These are phyloP conservation scores for Eueremaeus valkanovi DNA, from an alignment of 2,888 invertebrate species.

Conservation along the genomic window DNA sequence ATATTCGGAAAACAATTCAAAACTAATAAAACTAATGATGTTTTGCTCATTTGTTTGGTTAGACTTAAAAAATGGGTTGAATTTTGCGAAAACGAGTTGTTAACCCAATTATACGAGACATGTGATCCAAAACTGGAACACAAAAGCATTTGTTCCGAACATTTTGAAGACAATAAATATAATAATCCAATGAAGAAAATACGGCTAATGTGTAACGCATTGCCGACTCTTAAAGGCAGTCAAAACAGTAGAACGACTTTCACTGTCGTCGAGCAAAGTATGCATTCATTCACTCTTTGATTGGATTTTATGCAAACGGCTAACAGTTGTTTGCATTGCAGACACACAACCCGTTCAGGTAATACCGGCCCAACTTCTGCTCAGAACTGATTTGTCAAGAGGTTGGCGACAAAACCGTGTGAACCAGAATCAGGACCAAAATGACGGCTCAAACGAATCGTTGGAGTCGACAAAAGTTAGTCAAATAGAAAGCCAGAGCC, in stretches of 20 bases:
- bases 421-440: neutral
- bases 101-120: neutral
- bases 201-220: constrained; percentile 4
- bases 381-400: neutral
- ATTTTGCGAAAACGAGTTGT: neutral
- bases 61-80: constrained; percentile 17
- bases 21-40: too few species aligned
- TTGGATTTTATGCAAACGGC: too few species aligned
- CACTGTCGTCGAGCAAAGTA: neutral
- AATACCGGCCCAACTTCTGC: constrained; percentile 8
- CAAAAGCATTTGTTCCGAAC: constrained; percentile 25
- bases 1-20: too few species aligned
- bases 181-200: constrained; percentile 24
- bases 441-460: too few species aligned
- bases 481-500: neutral
- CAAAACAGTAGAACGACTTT: neutral
- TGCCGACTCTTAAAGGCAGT: neutral
- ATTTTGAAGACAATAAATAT: constrained; percentile 17
- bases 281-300: neutral
- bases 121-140: constrained; percentile 1
- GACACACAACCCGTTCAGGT: neutral
- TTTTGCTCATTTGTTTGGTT: too few species aligned
- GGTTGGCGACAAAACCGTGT: neutral
- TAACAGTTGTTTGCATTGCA: neutral
- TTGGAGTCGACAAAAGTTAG: neutral